phyloP scores from a whole-genome alignment of 1,140 invertebrate species.

The fruit fly (Drosophila melanogaster) region Release_6_plus_ISO1_MT NT_033779.5:455501-456000 shows the following conservation, averaged over 20 bases:
- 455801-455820: slow-evolving; percentile 91
- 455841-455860: background rate
- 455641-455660: slow-evolving; percentile 10
- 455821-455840: slow-evolving; percentile 87
- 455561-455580: slow-evolving; percentile 60
- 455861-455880: slow-evolving; percentile 12
- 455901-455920: slow-evolving; percentile 12
- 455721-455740: slow-evolving; percentile 28
- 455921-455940: slow-evolving; percentile 61
- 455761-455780: slow-evolving; percentile 25
- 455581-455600: slow-evolving; percentile 35
- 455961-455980: slow-evolving; percentile 75
- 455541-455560: slow-evolving; percentile 72
- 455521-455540: slow-evolving; percentile 13
- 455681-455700: too few relatives aligned
- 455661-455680: background rate
- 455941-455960: slow-evolving; percentile 50
- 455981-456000: slow-evolving; percentile 28
- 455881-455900: slow-evolving; percentile 11
- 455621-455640: slow-evolving; percentile 2
- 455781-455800: slow-evolving; percentile 85
- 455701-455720: slow-evolving; percentile 3
- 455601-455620: slow-evolving; percentile 47
- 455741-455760: slow-evolving; percentile 12
- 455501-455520: slow-evolving; percentile 14